Percentiles rank a stretch among this genome's conserved stretches.
Evolutionary conservation across 1,140 invertebrate species (phyloP).

Genomic region (Proctacanthus coquilletti): DNA sequence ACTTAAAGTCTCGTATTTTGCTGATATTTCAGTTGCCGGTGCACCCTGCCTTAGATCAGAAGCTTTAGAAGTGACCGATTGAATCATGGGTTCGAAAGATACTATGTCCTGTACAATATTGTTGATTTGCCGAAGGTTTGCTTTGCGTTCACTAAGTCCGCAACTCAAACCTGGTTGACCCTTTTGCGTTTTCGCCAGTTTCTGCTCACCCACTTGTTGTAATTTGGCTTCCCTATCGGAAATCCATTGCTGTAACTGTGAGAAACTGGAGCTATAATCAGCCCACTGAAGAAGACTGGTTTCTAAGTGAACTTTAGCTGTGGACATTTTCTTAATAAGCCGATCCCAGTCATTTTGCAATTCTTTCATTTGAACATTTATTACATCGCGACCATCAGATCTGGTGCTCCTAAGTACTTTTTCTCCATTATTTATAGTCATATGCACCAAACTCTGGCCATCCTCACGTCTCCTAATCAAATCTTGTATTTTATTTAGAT

Average conservation of each 20-base stretch:
- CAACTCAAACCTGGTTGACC: constrained; percentile 58
- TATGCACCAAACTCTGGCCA: constrained; percentile 77
- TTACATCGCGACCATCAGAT: constrained; percentile 76
- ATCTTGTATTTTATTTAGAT: constrained; percentile 69
- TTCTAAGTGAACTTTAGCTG: constrained; percentile 81
- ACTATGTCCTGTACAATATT: constrained; percentile 90
- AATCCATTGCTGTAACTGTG: constrained; percentile 89
- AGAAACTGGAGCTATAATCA: constrained; percentile 85
- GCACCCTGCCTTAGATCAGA: constrained; percentile 74
- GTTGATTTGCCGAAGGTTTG: constrained; percentile 76
- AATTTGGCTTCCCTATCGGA: constrained; percentile 82
- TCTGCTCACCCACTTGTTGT: constrained; percentile 82
- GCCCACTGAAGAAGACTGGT: constrained; percentile 86
- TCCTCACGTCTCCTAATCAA: constrained; percentile 70
- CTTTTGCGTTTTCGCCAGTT: constrained; percentile 60
- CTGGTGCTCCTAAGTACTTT: constrained; percentile 77
- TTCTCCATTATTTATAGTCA: constrained; percentile 82
- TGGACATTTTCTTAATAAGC: constrained; percentile 80
- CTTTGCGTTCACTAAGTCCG: constrained; percentile 65
- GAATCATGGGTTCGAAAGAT: constrained; percentile 88
- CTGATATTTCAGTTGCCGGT: constrained; percentile 75
- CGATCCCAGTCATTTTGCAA: constrained; percentile 87
- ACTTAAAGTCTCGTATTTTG: constrained; percentile 76
- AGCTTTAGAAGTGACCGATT: constrained; percentile 80
- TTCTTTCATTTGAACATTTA: constrained; percentile 76